A percentile compares a stretch with the other conserved stretches of the same genome.
Conservation (phyloP, 1,140 invertebrate genomes). For the Oryctes rhinoceros region DNA sequence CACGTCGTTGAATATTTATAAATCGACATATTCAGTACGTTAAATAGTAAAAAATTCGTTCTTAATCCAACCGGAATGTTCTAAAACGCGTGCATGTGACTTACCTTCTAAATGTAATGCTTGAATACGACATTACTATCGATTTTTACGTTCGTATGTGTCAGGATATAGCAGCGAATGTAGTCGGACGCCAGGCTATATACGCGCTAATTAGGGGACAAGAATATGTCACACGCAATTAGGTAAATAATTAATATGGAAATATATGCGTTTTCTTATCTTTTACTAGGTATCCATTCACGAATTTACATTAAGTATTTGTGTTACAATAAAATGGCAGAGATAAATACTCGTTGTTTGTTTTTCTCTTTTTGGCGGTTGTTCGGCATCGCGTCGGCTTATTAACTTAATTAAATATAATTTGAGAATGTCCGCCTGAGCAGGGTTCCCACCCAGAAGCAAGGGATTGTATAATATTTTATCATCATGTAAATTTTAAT, state of each 20-base stretch:
- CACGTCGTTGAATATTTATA: background rate
- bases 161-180: slow-evolving; percentile 9
- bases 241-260: slow-evolving; percentile 27
- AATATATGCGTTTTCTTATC: slow-evolving; percentile 26
- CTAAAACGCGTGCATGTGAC: background rate
- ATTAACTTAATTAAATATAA: slow-evolving; percentile 31
- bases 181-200: background rate
- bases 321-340: slow-evolving; percentile 2
- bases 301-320: slow-evolving; percentile 34
- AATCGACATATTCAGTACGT: background rate
- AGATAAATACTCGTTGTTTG: background rate
- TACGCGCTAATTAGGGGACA: background rate
- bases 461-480: background rate
- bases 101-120: background rate
- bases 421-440: background rate
- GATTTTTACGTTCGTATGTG: background rate
- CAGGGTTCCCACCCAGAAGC: background rate
- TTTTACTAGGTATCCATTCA: background rate
- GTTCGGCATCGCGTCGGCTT: background rate
- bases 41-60: background rate
- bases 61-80: background rate
- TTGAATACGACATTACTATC: background rate
- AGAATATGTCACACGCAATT: slow-evolving; percentile 13
- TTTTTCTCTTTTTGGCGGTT: slow-evolving; percentile 19
- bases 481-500: background rate